Evolutionary conservation across 2,797 vertebrate species (phyloP).

Genomic region (Eupleurogrammus muticus): DNA sequence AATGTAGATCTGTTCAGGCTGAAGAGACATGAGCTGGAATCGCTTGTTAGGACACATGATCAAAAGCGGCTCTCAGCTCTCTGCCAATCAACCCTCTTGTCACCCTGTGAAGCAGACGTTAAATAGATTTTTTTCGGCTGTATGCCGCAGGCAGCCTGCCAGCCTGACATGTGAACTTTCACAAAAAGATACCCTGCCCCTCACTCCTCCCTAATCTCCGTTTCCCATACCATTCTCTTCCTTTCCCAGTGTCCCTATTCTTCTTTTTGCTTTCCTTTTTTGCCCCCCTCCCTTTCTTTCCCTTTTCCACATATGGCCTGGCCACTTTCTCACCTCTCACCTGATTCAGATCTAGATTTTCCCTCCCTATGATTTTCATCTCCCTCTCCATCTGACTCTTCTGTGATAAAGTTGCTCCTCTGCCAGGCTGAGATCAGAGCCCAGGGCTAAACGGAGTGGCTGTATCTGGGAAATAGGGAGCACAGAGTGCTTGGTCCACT

Average conservation of each 20-base stretch:
- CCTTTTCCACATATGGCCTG: background rate
- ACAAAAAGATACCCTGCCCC: conserved; percentile 86
- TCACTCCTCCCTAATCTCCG: conserved; percentile 81
- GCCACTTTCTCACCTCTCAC: conserved; percentile 24
- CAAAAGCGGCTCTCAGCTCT: conserved; percentile 95
- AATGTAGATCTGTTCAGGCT: conserved; percentile 93
- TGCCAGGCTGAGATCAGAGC: conserved; percentile 72
- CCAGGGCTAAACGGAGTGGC: conserved; percentile 75
- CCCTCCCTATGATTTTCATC: conserved; percentile 52
- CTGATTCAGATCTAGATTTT: conserved; percentile 46
- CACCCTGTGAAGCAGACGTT: conserved; percentile 94
- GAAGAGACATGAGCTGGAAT: conserved; percentile 96
- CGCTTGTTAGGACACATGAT: conserved; percentile 99
- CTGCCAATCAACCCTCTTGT: conserved; percentile 97
- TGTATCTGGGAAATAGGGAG: conserved; percentile 56
- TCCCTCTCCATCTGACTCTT: conserved; percentile 53
- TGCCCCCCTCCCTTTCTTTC: conserved; percentile 40
- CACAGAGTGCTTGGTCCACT: conserved; percentile 57
- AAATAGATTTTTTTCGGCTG: conserved; percentile 93
- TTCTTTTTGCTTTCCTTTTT: conserved; percentile 66
- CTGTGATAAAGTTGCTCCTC: conserved; percentile 62
- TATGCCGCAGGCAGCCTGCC: conserved; percentile 89
- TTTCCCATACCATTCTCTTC: conserved; percentile 76
- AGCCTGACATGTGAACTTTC: conserved; percentile 93
- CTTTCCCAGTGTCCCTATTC: conserved; percentile 76